Evolutionary conservation across 1,140 invertebrate genomes (phyloP).

Genomic region (Drosophila biarmipes): DNA sequence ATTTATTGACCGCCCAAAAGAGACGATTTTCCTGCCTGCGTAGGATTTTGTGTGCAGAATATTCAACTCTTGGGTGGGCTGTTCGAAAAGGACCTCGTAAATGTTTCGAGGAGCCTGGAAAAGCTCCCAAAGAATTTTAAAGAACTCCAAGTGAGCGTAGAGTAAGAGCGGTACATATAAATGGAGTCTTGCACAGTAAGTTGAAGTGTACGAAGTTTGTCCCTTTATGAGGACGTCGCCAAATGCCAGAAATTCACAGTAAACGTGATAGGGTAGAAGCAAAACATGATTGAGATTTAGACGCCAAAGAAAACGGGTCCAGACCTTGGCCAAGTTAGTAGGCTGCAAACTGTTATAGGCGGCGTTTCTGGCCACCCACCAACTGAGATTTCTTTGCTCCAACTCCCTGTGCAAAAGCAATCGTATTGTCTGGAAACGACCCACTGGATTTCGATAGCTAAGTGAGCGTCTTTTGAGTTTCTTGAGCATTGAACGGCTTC

Average conservation of each 20-base stretch:
- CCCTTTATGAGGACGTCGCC: slow-evolving; percentile 79
- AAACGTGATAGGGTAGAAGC: slow-evolving; percentile 83
- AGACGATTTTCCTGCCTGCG: slow-evolving; percentile 91
- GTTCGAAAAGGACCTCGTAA: slow-evolving; percentile 86
- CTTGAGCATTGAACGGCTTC: slow-evolving; percentile 32
- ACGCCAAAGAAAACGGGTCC: slow-evolving; percentile 73
- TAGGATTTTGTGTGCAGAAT: slow-evolving; percentile 89
- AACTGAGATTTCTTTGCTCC: slow-evolving; percentile 64
- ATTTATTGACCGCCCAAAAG: slow-evolving; percentile 90
- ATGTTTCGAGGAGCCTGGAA: slow-evolving; percentile 87
- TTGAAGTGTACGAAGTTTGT: slow-evolving; percentile 77
- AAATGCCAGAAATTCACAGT: slow-evolving; percentile 84
- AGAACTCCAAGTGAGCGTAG: slow-evolving; percentile 86
- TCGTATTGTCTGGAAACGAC: slow-evolving; percentile 46
- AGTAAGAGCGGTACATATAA: slow-evolving; percentile 87
- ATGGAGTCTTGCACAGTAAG: slow-evolving; percentile 84
- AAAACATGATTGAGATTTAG: slow-evolving; percentile 77
- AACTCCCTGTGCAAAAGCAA: slow-evolving; percentile 85
- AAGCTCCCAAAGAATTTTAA: slow-evolving; percentile 86
- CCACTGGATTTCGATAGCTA: slow-evolving; percentile 41
- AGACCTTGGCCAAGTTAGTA: slow-evolving; percentile 72
- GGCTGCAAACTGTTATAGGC: slow-evolving; percentile 84
- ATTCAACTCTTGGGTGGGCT: slow-evolving; percentile 85
- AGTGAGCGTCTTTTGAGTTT: slow-evolving; percentile 54
- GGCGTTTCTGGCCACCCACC: slow-evolving; percentile 70